phyloP scores from a whole-genome alignment of 64 coral and sea anemone species.

The Stylophora pistillata region DNA sequence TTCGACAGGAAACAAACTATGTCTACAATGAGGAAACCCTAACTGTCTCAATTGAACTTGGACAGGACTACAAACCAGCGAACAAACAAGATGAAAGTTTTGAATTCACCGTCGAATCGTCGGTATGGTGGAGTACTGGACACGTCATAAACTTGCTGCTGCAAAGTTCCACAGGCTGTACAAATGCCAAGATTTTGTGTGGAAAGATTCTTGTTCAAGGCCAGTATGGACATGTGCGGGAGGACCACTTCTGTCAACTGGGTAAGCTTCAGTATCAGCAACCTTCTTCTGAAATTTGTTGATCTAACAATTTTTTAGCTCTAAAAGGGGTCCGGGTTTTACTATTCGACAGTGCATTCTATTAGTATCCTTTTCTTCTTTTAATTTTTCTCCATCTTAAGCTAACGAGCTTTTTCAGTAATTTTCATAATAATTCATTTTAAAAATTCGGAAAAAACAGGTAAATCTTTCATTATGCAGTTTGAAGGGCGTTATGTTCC shows the following conservation, averaged over 20 bases:
- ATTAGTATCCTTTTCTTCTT: no score
- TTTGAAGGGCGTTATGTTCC: no score
- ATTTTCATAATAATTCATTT: no score
- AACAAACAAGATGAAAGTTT: neutral
- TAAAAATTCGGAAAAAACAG: no score
- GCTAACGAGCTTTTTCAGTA: no score
- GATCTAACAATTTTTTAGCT: no score
- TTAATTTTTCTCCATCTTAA: no score
- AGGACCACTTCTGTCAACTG: neutral
- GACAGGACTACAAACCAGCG: slow-evolving; percentile 43
- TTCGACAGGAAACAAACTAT: neutral
- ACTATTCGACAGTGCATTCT: no score
- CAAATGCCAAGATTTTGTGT: slow-evolving; percentile 22
- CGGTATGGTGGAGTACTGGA: slow-evolving; percentile 39
- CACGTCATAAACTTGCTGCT: neutral
- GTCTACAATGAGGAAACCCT: slow-evolving; percentile 40
- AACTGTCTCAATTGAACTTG: slow-evolving; percentile 2
- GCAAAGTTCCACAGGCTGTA: neutral
- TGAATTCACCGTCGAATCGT: slow-evolving; percentile 23
- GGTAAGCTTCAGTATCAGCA: neutral
- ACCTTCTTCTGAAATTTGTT: no score
- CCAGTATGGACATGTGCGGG: neutral
- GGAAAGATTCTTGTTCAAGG: neutral
- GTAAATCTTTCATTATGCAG: no score
- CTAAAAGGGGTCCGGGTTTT: no score